A percentile compares a stretch with the other conserved stretches of the same genome.
Conservation (phyloP, 2,113 vertebrate genomes). For the Corydoras maculifer region DNA sequence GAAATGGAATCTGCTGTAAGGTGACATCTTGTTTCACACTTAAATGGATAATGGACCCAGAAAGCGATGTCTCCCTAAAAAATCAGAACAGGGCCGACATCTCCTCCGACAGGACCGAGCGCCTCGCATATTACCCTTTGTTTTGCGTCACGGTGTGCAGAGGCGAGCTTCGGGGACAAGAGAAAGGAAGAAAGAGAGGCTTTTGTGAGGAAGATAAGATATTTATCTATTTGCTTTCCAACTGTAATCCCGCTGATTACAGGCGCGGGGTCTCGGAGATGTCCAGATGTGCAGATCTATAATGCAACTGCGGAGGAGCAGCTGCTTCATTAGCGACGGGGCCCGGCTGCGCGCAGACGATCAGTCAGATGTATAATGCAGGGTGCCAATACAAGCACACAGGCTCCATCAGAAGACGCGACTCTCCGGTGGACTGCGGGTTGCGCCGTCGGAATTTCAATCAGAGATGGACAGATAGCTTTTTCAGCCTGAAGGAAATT, state of each 20-base stretch:
- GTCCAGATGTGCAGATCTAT: constrained; percentile 34
- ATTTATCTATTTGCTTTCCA: neutral
- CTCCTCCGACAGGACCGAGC: constrained; percentile 13
- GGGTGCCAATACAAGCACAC: neutral
- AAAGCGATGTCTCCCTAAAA: constrained; percentile 28
- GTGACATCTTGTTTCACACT: constrained; percentile 41
- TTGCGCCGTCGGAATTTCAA: constrained; percentile 29
- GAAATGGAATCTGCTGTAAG: constrained; percentile 14
- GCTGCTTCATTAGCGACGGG: constrained; percentile 28
- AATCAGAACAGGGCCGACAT: constrained; percentile 31
- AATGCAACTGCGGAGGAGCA: constrained; percentile 13
- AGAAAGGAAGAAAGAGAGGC: neutral
- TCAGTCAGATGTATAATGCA: neutral
- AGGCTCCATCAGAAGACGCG: neutral
- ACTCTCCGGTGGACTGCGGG: neutral
- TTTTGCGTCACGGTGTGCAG: constrained; percentile 6
- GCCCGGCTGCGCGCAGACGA: neutral
- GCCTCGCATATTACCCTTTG: constrained; percentile 37
- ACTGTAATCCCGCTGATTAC: constrained; percentile 1
- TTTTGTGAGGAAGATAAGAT: constrained; percentile 13
- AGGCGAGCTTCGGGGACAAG: neutral
- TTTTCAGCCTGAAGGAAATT: constrained; percentile 20
- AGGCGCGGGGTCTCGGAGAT: neutral
- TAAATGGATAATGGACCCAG: constrained; percentile 36
- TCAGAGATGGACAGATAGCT: constrained; percentile 19